Percentiles rank a stretch among this genome's conserved stretches.
phyloP scores from a whole-genome alignment of 2,113 vertebrate genomes.

The Eurypyga helias region DNA sequence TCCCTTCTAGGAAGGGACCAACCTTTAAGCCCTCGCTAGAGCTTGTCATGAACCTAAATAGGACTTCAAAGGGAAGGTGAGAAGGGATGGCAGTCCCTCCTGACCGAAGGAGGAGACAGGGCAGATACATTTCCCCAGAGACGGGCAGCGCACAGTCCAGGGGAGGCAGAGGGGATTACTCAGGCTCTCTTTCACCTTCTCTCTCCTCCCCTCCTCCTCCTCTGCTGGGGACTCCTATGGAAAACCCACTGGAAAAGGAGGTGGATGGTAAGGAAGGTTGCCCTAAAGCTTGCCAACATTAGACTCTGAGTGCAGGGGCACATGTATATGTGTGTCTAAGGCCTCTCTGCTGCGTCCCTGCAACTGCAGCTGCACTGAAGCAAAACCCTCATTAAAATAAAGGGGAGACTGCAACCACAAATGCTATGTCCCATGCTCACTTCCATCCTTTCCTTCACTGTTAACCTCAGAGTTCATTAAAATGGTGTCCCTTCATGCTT shows the following conservation, averaged over 20 bases:
- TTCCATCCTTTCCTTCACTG: neutral
- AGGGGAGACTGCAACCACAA: neutral
- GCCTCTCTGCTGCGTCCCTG: neutral
- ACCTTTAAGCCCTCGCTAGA: conserved; percentile 54
- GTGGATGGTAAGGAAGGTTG: neutral
- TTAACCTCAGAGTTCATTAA: neutral
- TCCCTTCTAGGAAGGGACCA: conserved; percentile 47
- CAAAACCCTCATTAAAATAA: neutral
- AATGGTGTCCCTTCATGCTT: neutral
- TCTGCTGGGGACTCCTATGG: neutral
- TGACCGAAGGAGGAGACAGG: conserved; percentile 60
- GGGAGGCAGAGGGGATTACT: conserved; percentile 17
- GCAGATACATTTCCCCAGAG: conserved; percentile 63
- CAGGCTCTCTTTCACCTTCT: neutral
- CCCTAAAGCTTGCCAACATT: neutral
- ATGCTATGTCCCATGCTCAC: neutral
- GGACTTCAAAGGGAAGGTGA: conserved; percentile 77
- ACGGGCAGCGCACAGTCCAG: neutral
- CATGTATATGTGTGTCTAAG: neutral
- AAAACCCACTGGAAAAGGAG: neutral
- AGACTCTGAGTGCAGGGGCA: neutral
- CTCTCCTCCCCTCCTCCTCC: neutral
- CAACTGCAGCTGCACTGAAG: neutral
- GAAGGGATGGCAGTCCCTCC: conserved; percentile 42
- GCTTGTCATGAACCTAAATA: conserved; percentile 69